A percentile compares a stretch with the other conserved stretches of the same genome.
Evolutionary conservation across 2,797 vertebrate genomes (phyloP).

Genomic region (Schizopygopsis malacanthus): DNA sequence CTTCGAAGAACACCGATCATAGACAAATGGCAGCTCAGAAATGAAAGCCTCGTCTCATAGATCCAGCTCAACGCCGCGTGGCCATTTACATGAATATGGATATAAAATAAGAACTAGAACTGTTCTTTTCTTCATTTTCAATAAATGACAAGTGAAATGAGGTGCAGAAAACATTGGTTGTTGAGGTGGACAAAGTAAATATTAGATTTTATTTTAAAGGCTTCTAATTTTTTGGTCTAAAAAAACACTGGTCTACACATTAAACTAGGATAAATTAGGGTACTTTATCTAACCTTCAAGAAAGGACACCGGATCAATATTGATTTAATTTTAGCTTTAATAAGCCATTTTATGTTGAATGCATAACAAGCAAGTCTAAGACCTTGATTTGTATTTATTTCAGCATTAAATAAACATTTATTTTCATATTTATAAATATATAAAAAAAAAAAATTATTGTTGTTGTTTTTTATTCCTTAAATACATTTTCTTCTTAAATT

Average conservation of each 20-base stretch:
- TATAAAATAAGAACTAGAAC: background rate
- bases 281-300: background rate
- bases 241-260: background rate
- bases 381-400: background rate
- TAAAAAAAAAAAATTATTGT: background rate
- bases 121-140: background rate
- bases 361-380: background rate
- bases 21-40: constrained; percentile 29
- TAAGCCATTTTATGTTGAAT: background rate
- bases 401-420: background rate
- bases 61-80: background rate
- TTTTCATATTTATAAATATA: background rate
- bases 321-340: background rate
- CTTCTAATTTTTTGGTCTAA: background rate
- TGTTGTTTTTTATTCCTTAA: background rate
- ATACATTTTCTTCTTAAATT: background rate
- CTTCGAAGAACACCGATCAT: constrained; percentile 18
- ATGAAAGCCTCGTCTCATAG: background rate
- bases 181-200: background rate
- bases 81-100: background rate
- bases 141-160: background rate
- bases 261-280: background rate
- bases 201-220: background rate
- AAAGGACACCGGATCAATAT: background rate
- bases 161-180: background rate